Evolutionary conservation across 2,113 vertebrate species (phyloP).

Genomic region (Aegotheles bennettii): DNA sequence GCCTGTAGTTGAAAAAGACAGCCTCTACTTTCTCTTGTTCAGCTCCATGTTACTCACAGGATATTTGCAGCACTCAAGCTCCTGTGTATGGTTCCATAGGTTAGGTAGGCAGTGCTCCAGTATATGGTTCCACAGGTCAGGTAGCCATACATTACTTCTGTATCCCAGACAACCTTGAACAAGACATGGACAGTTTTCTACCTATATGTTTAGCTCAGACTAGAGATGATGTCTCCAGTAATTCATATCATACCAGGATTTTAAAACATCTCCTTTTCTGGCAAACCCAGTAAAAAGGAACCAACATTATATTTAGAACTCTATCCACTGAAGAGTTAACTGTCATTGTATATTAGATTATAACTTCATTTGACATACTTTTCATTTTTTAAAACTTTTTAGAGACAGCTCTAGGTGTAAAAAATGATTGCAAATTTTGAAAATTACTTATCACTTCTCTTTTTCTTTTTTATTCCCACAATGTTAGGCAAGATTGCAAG

Average conservation of each 20-base stretch:
- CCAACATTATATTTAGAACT: neutral
- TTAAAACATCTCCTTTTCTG: neutral
- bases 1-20: neutral
- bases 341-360: neutral
- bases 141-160: too few relatives aligned
- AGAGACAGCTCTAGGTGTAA: neutral
- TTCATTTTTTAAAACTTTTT: neutral
- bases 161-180: neutral
- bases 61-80: rapidly evolving
- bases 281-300: neutral
- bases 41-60: neutral
- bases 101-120: neutral
- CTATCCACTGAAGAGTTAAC: neutral
- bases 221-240: neutral
- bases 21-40: rapidly evolving
- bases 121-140: too few relatives aligned
- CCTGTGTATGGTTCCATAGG: neutral
- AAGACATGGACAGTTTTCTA: neutral
- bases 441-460: neutral
- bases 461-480: neutral
- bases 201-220: neutral
- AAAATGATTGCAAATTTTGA: neutral
- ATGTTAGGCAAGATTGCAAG: neutral
- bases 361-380: neutral
- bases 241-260: neutral